A percentile compares a stretch with the other conserved stretches of the same genome.
phyloP scores from a whole-genome alignment of 2,888 invertebrate genomes.

The Drosophila paucipuncta region DNA sequence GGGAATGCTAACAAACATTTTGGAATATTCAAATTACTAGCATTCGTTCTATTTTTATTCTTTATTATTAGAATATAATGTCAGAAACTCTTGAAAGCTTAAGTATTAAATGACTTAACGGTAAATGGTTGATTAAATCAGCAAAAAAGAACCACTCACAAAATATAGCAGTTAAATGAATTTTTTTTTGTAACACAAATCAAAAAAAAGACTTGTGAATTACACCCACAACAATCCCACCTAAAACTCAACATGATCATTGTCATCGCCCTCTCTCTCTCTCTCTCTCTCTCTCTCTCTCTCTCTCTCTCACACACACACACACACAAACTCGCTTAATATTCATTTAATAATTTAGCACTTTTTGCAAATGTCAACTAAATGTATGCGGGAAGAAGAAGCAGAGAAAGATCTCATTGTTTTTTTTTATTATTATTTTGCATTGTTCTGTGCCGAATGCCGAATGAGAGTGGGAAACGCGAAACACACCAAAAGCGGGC shows the following conservation, averaged over 20 bases:
- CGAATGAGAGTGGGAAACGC: constrained; percentile 6
- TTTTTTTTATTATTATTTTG: constrained; percentile 37
- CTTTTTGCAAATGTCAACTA: constrained; percentile 65
- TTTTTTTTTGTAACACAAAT: not conserved
- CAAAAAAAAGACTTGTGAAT: constrained; percentile 11
- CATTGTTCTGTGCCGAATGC: constrained; percentile 27
- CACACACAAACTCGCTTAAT: constrained; percentile 51
- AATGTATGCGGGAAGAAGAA: constrained; percentile 59
- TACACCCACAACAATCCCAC: constrained; percentile 35
- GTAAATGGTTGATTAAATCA: not conserved
- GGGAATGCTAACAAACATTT: constrained; percentile 1
- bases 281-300: not conserved
- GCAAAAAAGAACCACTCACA: not conserved
- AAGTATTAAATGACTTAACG: not conserved
- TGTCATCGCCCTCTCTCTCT: constrained; percentile 3
- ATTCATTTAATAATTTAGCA: constrained; percentile 78
- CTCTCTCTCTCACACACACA: constrained; percentile 2
- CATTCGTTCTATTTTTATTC: not conserved
- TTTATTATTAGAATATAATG: constrained; percentile 18
- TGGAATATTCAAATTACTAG: not conserved
- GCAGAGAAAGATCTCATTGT: constrained; percentile 37
- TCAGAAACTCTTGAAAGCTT: not conserved
- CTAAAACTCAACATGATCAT: not conserved
- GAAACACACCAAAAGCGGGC: constrained; percentile 18
- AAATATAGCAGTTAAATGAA: constrained; percentile 12